Conservation (phyloP, 1,140 invertebrate genomes). For the Psix sp. region DNA sequence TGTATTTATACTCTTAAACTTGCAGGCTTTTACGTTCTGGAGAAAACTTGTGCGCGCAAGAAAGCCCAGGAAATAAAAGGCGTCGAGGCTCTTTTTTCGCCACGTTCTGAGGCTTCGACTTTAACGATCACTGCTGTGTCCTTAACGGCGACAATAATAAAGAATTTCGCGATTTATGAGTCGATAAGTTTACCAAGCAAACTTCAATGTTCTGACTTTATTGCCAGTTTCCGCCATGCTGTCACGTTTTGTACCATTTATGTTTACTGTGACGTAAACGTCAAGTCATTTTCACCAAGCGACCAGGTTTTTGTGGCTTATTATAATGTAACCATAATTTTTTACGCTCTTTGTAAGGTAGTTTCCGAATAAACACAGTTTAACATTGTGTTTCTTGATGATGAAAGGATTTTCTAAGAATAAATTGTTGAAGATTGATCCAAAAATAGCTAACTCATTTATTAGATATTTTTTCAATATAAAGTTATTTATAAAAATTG, state of each 20-base stretch:
- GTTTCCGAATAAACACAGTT: too few relatives aligned
- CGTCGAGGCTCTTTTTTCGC: constrained; percentile 39
- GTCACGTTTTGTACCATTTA: constrained; percentile 59
- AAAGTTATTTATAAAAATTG: too few relatives aligned
- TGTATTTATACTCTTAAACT: constrained; percentile 56
- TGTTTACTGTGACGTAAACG: constrained; percentile 65
- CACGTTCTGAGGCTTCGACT: constrained; percentile 38
- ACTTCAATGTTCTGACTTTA: constrained; percentile 42
- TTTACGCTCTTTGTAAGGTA: constrained; percentile 69
- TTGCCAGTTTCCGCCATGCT: constrained; percentile 50
- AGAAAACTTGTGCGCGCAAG: constrained; percentile 27
- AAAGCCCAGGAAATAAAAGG: constrained; percentile 42
- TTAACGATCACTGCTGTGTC: constrained; percentile 47
- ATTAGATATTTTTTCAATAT: too few relatives aligned
- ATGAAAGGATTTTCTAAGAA: too few relatives aligned
- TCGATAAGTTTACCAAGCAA: constrained; percentile 57
- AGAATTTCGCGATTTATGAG: constrained; percentile 61
- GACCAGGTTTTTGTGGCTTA: constrained; percentile 64
- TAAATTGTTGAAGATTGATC: too few relatives aligned
- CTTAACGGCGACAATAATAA: constrained; percentile 62
- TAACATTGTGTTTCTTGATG: too few relatives aligned
- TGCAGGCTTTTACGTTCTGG: constrained; percentile 53
- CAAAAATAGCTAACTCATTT: too few relatives aligned
- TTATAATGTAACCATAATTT: constrained; percentile 75
- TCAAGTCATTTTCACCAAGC: constrained; percentile 52